These are phyloP conservation scores for Microcebus murinus DNA, from an alignment of 2,113 vertebrate species.

Conservation along the genomic window DNA sequence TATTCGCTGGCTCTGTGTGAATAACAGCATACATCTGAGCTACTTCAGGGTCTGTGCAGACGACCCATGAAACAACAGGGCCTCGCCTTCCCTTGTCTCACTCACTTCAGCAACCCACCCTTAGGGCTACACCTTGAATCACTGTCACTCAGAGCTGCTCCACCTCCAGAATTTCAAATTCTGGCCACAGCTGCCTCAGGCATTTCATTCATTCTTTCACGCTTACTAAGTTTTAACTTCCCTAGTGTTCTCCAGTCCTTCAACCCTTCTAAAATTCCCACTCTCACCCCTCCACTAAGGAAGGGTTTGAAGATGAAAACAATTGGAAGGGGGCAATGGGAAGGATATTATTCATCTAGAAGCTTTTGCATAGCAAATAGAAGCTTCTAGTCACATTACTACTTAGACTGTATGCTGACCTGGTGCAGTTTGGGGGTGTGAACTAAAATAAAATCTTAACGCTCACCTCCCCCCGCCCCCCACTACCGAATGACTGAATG, in stretches of 20 bases:
- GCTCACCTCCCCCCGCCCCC: too few relatives aligned
- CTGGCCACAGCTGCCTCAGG: not conserved
- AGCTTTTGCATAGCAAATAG: not conserved
- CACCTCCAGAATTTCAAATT: not conserved
- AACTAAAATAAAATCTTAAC: too few relatives aligned
- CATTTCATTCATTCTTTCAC: not conserved
- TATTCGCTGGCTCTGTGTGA: not conserved
- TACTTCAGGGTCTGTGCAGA: not conserved
- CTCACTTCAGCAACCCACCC: not conserved
- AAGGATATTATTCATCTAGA: not conserved
- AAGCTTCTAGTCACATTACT: slow-evolving; percentile 15
- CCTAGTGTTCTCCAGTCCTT: not conserved
- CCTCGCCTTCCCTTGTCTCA: not conserved
- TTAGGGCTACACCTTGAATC: not conserved
- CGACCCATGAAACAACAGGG: not conserved
- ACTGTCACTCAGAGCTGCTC: not conserved
- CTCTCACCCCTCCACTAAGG: not conserved
- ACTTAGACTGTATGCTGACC: not conserved
- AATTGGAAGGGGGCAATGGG: not conserved
- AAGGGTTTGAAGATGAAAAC: not conserved
- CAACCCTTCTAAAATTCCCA: not conserved
- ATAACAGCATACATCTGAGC: not conserved
- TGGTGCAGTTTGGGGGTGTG: not conserved
- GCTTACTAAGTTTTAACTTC: not conserved
- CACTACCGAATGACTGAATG: too few relatives aligned